phyloP scores from a whole-genome alignment of 1,140 invertebrate species.

The Orchesella cincta region DNA sequence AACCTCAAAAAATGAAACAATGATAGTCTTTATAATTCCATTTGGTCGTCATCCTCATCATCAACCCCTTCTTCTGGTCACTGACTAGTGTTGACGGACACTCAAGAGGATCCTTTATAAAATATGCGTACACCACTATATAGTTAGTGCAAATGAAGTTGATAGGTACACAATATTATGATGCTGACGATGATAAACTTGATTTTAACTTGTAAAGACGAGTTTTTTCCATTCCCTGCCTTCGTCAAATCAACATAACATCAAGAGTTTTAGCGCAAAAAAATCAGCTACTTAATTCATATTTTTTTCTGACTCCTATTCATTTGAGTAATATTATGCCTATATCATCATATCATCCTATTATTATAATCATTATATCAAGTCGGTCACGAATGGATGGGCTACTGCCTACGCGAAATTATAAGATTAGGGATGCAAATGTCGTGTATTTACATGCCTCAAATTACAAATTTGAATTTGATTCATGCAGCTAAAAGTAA shows the following conservation, averaged over 20 bases:
- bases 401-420: not conserved
- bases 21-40: no score
- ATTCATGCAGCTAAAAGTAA: not conserved
- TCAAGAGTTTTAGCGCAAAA: not conserved
- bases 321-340: not conserved
- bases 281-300: not conserved
- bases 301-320: not conserved
- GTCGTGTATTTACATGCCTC: not conserved
- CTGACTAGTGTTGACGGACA: no score
- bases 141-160: no score
- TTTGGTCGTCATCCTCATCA: no score
- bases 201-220: not conserved
- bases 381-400: not conserved
- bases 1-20: no score
- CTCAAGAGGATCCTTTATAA: no score
- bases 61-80: no score
- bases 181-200: constrained; percentile 12
- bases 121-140: no score
- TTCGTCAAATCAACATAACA: not conserved
- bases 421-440: not conserved
- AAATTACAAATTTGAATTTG: constrained; percentile 13
- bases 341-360: not conserved
- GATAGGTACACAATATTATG: not conserved
- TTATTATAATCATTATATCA: not conserved
- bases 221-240: not conserved